Percentiles rank a stretch among this genome's conserved stretches.
These are phyloP conservation scores for Hiodon tergisus DNA, from an alignment of 2,113 vertebrate species.

Conservation along the genomic window DNA sequence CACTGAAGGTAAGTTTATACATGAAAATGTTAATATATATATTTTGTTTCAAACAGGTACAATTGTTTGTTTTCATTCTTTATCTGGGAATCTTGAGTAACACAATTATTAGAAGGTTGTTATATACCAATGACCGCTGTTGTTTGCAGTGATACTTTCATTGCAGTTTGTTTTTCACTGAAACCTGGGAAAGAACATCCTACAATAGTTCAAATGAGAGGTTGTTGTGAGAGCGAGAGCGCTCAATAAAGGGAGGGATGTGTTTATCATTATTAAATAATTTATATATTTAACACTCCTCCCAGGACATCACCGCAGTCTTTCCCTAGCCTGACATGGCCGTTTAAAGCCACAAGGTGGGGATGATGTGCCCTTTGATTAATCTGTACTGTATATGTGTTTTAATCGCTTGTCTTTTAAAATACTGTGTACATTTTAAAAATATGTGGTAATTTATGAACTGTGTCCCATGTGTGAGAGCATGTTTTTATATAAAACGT, in stretches of 20 bases:
- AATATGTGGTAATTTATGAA: not conserved
- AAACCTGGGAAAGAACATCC: slow-evolving; percentile 1
- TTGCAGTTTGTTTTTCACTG: slow-evolving; percentile 9
- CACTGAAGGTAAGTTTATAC: not conserved
- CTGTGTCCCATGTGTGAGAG: slow-evolving; percentile 11
- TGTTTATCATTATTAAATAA: slow-evolving; percentile 2
- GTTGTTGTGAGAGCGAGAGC: not conserved
- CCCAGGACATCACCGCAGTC: not conserved
- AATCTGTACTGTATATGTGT: slow-evolving; percentile 26
- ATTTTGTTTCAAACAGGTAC: not conserved
- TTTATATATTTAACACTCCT: not conserved
- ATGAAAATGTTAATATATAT: not conserved
- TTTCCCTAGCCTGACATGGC: not conserved
- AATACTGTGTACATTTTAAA: slow-evolving; percentile 1
- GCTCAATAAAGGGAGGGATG: not conserved
- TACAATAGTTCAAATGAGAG: not conserved
- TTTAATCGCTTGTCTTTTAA: slow-evolving; percentile 5
- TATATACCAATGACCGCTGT: not conserved
- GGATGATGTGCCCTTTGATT: slow-evolving; percentile 6
- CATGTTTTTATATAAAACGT: slow-evolving; percentile 13
- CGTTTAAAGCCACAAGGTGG: slow-evolving; percentile 7
- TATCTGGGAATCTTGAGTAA: not conserved
- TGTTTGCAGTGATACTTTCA: not conserved
- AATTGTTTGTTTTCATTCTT: not conserved
- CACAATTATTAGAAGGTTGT: not conserved